phyloP scores from a whole-genome alignment of 1,140 invertebrate species.

The Sitophilus oryzae region DNA sequence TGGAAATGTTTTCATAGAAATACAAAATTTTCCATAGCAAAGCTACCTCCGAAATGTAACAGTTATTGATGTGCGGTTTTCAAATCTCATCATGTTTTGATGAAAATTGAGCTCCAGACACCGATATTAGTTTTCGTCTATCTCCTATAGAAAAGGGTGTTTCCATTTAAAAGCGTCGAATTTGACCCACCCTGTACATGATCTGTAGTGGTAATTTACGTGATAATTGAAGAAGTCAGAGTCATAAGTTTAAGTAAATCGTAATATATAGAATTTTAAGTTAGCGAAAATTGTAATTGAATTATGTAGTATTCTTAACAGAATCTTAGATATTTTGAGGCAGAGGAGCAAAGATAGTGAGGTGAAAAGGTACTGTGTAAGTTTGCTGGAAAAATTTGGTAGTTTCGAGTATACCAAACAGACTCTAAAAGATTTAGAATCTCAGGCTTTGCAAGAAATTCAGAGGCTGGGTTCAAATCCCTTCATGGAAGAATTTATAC shows the following conservation, averaged over 20 bases:
- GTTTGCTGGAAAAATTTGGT: slow-evolving; percentile 76
- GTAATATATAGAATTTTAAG: neutral
- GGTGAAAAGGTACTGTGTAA: slow-evolving; percentile 90
- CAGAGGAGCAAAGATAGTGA: slow-evolving; percentile 84
- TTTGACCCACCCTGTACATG: no score
- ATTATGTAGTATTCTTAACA: slow-evolving; percentile 4
- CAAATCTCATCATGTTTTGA: no score
- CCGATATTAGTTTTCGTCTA: no score
- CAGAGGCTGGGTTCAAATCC: slow-evolving; percentile 75
- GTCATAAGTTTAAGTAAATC: neutral
- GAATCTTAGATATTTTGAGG: slow-evolving; percentile 68
- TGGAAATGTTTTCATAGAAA: no score
- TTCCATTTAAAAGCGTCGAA: no score
- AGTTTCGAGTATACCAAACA: slow-evolving; percentile 83
- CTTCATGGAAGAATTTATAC: slow-evolving; percentile 64
- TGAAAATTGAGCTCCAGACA: no score
- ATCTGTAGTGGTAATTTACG: no score
- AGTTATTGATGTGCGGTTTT: no score
- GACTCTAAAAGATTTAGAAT: slow-evolving; percentile 66
- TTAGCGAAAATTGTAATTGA: neutral
- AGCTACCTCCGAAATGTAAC: no score
- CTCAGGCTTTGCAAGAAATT: slow-evolving; percentile 66
- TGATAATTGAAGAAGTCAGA: no score
- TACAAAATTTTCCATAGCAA: no score
- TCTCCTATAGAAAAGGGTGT: no score